Conservation (phyloP, 2,888 invertebrate genomes). For the Ferrisia virgata region DNA sequence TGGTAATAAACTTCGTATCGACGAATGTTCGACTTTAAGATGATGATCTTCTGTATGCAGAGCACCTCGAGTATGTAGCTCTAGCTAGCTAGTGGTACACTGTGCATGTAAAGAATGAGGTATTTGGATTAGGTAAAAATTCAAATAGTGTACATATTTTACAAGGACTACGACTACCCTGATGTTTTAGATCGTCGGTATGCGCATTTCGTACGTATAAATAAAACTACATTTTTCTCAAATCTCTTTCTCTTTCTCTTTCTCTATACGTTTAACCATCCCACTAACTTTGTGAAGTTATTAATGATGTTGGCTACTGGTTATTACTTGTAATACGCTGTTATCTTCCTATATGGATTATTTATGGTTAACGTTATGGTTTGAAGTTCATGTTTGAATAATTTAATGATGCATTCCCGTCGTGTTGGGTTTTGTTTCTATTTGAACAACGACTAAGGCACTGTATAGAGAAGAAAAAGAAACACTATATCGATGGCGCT, state of each 20-base stretch:
- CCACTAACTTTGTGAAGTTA: conserved; percentile 37
- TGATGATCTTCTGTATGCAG: too few species aligned
- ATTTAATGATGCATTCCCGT: conserved; percentile 41
- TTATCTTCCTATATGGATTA: conserved; percentile 35
- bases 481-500: too few species aligned
- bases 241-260: neutral
- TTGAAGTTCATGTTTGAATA: conserved; percentile 43
- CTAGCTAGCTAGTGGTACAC: too few species aligned
- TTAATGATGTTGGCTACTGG: conserved; percentile 43
- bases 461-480: too few species aligned
- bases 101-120: too few species aligned
- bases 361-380: conserved; percentile 29
- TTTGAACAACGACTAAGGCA: too few species aligned
- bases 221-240: neutral
- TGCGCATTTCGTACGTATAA: conserved; percentile 11
- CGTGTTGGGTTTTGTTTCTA: neutral
- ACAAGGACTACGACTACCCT: conserved; percentile 25
- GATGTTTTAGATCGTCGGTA: conserved; percentile 7
- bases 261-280: neutral
- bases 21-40: neutral
- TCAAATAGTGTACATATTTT: conserved; percentile 5
- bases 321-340: conserved; percentile 43
- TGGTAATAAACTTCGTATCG: neutral
- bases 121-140: neutral
- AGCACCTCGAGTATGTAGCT: too few species aligned